phyloP scores from a whole-genome alignment of 2,797 vertebrate genomes.

The Siniperca undulata region DNA sequence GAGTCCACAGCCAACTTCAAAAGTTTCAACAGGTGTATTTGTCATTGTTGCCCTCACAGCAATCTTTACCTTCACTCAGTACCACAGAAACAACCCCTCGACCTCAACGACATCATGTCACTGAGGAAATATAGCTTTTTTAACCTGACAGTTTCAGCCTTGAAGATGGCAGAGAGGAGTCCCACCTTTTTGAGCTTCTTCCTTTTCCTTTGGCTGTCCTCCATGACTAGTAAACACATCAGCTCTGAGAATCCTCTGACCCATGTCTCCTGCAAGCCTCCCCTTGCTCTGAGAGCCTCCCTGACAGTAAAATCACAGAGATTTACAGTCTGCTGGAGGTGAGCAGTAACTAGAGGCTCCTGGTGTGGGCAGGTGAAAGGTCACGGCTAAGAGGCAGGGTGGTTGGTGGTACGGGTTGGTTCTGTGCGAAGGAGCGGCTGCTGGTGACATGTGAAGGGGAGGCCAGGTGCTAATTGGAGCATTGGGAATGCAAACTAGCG shows the following conservation, averaged over 20 bases:
- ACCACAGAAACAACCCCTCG: conserved; percentile 9
- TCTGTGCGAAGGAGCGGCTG: conserved; percentile 9
- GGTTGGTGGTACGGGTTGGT: conserved; percentile 13
- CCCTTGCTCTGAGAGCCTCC: conserved; percentile 35
- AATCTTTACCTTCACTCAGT: conserved; percentile 25
- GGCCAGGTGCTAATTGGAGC: conserved; percentile 81
- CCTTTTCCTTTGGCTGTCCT: conserved; percentile 36
- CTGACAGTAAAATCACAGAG: conserved; percentile 63
- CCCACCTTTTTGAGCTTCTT: conserved; percentile 39
- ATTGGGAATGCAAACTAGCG: conserved; percentile 62
- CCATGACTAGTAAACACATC: conserved; percentile 65
- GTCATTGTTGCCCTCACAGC: neutral
- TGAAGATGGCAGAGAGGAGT: conserved; percentile 15
- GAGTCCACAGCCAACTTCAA: neutral
- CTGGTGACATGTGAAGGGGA: conserved; percentile 76
- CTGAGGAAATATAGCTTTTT: conserved; percentile 21
- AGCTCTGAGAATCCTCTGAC: conserved; percentile 54
- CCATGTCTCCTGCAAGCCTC: conserved; percentile 58
- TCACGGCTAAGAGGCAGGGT: conserved; percentile 33
- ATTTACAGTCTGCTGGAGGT: conserved; percentile 67
- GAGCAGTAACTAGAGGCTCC: conserved; percentile 59
- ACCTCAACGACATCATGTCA: conserved; percentile 28
- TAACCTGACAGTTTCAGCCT: conserved; percentile 20
- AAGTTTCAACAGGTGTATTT: conserved; percentile 38
- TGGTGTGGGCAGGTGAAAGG: conserved; percentile 65